Base-by-base conservation (phyloP, 2,888 invertebrate species). In the Thymelicus sylvestris region DNA sequence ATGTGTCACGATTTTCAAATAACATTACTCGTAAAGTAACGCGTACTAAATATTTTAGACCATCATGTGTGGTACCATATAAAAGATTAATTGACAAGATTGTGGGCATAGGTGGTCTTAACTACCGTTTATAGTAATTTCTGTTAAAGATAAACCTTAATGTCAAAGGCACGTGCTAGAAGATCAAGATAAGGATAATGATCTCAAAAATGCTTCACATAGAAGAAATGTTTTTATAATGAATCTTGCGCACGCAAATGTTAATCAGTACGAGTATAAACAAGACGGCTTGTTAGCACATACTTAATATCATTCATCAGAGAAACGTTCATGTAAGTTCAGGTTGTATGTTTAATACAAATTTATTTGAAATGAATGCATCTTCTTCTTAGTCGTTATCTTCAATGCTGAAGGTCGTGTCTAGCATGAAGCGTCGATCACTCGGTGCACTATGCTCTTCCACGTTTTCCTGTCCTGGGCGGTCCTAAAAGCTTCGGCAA, bases 51-150 rank as follows among this genome's bases (percentile, higher is more conserved):
- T 65, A 48, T 63, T 50, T 19, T 15, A 59, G 24, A 63, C 7
- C 50, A 66, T 71, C 76, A 76, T 74, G 76, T 75, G 48, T 52
- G 70, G 67, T 72, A 75, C 69, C 74, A 77, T 76, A 39, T 12
- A 74, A 75, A 74, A 82, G 92, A 92, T 92, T 82, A 91, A 91
- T 83, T 70, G 82, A 76, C 69, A 31, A 80, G 91, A 92, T 92
- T 83, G 74, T 75, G 64, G 47, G 75, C 85, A 86, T 86, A 88
- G 89, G 87, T 88, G 90, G 84, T 85, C 84, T 79, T 81, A 83
- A 88, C 87, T 88, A 87, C 88, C 84, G 85, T 85, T 83, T 81
- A 81, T 74, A 77, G 80, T 79, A 76, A 75, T 83, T 81, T 79
- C 79, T 77, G 72, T 73, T 69, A 41, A 39, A 77, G 83, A 86